A percentile compares a stretch with the other conserved stretches of the same genome.
Conservation (phyloP, 2,888 invertebrate species). For the Zaprionus bogoriensis region DNA sequence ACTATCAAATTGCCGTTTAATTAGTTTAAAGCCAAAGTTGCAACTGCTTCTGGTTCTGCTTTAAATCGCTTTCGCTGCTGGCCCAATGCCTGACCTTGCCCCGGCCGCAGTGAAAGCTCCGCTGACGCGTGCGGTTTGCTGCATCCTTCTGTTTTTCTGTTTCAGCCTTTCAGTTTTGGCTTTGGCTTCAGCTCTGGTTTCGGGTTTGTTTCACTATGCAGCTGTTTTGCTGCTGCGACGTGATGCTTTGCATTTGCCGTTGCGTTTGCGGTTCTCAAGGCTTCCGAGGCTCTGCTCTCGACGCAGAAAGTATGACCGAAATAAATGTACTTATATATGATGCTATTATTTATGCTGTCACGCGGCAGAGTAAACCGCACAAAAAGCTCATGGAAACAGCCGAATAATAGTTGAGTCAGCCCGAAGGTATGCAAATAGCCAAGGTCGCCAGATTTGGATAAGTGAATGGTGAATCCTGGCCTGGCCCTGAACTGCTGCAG, state of each 20-base stretch:
- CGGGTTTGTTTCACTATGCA: constrained; percentile 28
- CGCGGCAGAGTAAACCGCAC: constrained; percentile 31
- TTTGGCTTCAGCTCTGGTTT: too few species aligned
- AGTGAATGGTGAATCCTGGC: background rate
- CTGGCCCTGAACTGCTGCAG: background rate
- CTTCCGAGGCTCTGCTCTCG: background rate
- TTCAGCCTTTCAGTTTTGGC: constrained; percentile 22
- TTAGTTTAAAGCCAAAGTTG: constrained; percentile 46
- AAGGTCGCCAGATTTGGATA: constrained; percentile 25
- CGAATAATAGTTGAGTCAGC: constrained; percentile 17
- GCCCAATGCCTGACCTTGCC: constrained; percentile 27
- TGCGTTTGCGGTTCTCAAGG: constrained; percentile 49
- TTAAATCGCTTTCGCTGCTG: constrained; percentile 19
- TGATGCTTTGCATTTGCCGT: constrained; percentile 45
- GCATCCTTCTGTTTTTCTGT: too few species aligned
- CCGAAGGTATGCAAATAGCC: constrained; percentile 34
- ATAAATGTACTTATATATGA: constrained; percentile 36
- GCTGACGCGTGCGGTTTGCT: constrained; percentile 18
- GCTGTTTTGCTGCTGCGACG: constrained; percentile 35
- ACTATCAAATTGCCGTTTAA: constrained; percentile 59
- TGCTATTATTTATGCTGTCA: constrained; percentile 53
- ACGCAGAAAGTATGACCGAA: constrained; percentile 15
- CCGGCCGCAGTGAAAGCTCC: constrained; percentile 10
- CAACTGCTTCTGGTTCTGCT: constrained; percentile 11
- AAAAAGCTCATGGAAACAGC: constrained; percentile 37